phyloP scores from a whole-genome alignment of 1,140 invertebrate species.

The Mylabris phalerata region DNA sequence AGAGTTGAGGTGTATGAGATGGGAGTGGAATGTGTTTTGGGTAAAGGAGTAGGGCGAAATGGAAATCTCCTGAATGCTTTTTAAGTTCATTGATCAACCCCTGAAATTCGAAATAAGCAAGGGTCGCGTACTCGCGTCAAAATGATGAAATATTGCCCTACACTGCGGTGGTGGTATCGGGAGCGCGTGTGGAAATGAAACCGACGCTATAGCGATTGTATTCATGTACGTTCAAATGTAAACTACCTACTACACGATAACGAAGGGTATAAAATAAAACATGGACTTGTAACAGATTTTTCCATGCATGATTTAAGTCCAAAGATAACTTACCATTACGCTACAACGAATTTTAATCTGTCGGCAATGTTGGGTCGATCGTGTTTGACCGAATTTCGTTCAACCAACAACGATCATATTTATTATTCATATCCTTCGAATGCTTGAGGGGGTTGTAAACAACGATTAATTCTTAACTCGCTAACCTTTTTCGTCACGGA shows the following conservation, averaged over 20 bases:
- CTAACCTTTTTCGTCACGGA: conserved; percentile 12
- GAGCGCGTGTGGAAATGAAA: conserved; percentile 21
- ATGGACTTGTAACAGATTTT: conserved; percentile 11
- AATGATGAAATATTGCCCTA: conserved; percentile 27
- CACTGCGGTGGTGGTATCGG: conserved; percentile 17
- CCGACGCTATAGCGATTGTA: conserved; percentile 11
- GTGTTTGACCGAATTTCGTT: conserved; percentile 8
- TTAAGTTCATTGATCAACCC: conserved; percentile 34
- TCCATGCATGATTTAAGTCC: conserved; percentile 19
- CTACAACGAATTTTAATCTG: conserved; percentile 11
- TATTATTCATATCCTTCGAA: conserved; percentile 13
- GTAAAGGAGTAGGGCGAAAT: not conserved
- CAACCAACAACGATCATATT: conserved; percentile 2
- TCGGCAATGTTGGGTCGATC: conserved; percentile 2
- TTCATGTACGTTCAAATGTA: conserved; percentile 28
- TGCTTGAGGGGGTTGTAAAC: conserved; percentile 14
- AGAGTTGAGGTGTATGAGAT: no score
- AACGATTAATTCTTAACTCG: conserved; percentile 13
- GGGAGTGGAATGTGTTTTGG: not conserved
- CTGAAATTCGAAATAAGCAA: conserved; percentile 30
- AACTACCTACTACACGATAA: conserved; percentile 27
- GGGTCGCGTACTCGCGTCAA: conserved; percentile 21
- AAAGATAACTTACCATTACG: conserved; percentile 7
- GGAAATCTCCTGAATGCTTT: conserved; percentile 22
- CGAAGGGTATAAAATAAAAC: conserved; percentile 20